A percentile compares a stretch with the other conserved stretches of the same genome.
Conservation (phyloP, 2,797 vertebrate species). For the Phalloptychus januarius region DNA sequence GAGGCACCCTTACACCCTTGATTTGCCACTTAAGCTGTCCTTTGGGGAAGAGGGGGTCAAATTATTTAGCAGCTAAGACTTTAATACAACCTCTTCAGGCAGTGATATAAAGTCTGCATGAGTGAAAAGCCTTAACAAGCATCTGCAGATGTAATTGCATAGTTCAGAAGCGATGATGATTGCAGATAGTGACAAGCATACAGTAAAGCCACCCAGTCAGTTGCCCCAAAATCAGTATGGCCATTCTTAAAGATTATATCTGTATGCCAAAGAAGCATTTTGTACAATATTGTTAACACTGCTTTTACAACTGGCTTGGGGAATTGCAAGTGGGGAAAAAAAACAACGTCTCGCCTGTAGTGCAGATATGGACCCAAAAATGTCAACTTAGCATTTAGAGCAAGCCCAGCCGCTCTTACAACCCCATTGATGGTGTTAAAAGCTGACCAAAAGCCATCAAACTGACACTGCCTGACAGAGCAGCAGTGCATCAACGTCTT, state of each 20-base stretch:
- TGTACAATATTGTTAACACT: conserved; percentile 18
- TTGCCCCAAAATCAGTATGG: conserved; percentile 6
- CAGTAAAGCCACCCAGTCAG: conserved; percentile 6
- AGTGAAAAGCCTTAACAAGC: conserved; percentile 33
- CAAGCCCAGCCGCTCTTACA: conserved; percentile 60
- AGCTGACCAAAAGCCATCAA: conserved; percentile 74
- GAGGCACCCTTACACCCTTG: conserved; percentile 49
- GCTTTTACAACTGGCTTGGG: background rate
- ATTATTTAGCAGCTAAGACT: conserved; percentile 58
- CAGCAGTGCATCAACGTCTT: conserved; percentile 71
- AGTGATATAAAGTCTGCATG: conserved; percentile 38
- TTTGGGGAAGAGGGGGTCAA: conserved; percentile 40
- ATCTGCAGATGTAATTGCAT: conserved; percentile 27
- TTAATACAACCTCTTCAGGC: conserved; percentile 56
- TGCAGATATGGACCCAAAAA: conserved; percentile 65
- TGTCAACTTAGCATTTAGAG: conserved; percentile 75
- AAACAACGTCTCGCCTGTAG: conserved; percentile 27
- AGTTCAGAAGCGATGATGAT: conserved; percentile 13
- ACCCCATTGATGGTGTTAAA: conserved; percentile 69
- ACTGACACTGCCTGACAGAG: conserved; percentile 64
- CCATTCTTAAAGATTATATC: conserved; percentile 12
- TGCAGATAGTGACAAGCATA: conserved; percentile 29
- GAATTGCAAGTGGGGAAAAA: conserved; percentile 26
- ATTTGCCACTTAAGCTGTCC: conserved; percentile 65
- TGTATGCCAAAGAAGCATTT: conserved; percentile 15